Evolutionary conservation across 2,888 invertebrate genomes (phyloP).

Genomic region (Germaria angustata): DNA sequence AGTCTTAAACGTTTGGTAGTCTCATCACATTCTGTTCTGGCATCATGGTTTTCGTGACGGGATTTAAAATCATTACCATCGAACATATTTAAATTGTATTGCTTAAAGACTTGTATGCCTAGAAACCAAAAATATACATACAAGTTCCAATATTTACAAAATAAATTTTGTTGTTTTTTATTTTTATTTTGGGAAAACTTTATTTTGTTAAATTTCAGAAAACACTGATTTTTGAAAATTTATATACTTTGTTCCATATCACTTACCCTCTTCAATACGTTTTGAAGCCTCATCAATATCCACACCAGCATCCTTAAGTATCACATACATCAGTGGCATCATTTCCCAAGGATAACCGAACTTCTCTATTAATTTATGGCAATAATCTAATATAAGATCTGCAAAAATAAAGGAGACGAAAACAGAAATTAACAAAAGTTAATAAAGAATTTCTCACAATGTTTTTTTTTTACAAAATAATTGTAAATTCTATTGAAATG

Average conservation of each 20-base stretch:
- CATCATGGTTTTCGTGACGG: constrained; percentile 45
- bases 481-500: too few relatives aligned
- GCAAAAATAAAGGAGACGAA: constrained; percentile 68
- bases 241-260: not conserved
- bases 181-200: not conserved
- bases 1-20: constrained; percentile 38
- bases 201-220: constrained; percentile 40
- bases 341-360: constrained; percentile 90
- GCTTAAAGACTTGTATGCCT: constrained; percentile 49
- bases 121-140: constrained; percentile 43
- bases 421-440: too few relatives aligned
- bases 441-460: too few relatives aligned
- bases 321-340: constrained; percentile 89
- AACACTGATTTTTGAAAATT: constrained; percentile 49
- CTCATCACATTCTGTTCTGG: constrained; percentile 55
- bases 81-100: constrained; percentile 32
- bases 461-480: too few relatives aligned
- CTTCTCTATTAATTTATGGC: constrained; percentile 87
- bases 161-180: constrained; percentile 10
- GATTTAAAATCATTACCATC: constrained; percentile 27
- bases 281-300: constrained; percentile 88
- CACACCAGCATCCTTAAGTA: constrained; percentile 87
- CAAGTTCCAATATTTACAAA: not conserved
- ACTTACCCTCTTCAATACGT: constrained; percentile 88
- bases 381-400: constrained; percentile 78